Evolutionary conservation across 2,113 vertebrate species (phyloP).

Genomic region (Pyxicephalus adspersus): DNA sequence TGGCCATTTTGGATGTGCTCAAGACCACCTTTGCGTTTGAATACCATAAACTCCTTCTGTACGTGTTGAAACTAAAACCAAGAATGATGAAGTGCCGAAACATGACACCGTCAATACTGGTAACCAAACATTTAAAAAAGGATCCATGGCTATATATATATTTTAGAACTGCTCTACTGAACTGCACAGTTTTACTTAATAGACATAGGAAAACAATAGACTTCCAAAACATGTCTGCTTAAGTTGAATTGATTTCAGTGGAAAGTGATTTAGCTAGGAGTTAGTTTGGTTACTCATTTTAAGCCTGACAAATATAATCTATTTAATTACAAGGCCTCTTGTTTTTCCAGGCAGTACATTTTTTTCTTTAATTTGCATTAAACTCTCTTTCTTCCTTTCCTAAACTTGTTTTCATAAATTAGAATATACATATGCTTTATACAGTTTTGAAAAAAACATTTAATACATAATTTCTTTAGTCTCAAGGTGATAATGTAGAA

Average conservation of each 20-base stretch:
- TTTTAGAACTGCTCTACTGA: constrained; percentile 33
- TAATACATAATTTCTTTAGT: too few species aligned
- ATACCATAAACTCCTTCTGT: too few species aligned
- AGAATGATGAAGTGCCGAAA: background rate
- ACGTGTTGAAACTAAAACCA: too few species aligned
- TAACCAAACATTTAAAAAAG: background rate
- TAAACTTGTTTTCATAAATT: background rate
- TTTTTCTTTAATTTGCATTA: background rate
- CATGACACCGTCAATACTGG: constrained; percentile 1
- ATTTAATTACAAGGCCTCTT: constrained; percentile 44
- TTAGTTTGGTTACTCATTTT: constrained; percentile 44
- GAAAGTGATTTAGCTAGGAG: constrained; percentile 38
- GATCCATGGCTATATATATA: constrained; percentile 36
- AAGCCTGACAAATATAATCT: constrained; percentile 20
- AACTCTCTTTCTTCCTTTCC: background rate
- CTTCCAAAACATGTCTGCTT: constrained; percentile 47
- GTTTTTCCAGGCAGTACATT: background rate
- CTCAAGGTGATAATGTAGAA: too few species aligned
- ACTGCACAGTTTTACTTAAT: constrained; percentile 27
- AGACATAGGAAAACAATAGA: constrained; percentile 43
- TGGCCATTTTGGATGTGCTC: too few species aligned
- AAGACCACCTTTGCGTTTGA: too few species aligned
- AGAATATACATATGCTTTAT: too few species aligned
- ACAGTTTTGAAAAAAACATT: too few species aligned
- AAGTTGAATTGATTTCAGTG: constrained; percentile 49